These are phyloP conservation scores for Pimephales promelas DNA, from an alignment of 2,113 vertebrate species.

Conservation along the genomic window DNA sequence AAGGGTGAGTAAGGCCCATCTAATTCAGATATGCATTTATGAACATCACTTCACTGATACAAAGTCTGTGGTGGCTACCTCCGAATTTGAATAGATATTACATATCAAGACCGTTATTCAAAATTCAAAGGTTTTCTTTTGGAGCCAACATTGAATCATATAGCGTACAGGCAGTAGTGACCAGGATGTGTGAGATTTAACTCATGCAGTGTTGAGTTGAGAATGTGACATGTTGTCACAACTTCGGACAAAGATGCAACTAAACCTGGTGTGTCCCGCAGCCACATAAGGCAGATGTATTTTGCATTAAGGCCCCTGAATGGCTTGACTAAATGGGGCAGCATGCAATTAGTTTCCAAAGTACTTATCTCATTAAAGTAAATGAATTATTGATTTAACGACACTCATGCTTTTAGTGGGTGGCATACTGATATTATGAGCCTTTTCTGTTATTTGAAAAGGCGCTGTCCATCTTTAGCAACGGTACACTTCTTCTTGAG, in stretches of 20 bases:
- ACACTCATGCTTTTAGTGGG: slow-evolving; percentile 93
- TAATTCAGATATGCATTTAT: neutral
- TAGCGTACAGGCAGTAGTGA: neutral
- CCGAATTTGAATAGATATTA: slow-evolving; percentile 33
- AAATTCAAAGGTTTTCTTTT: slow-evolving; percentile 38
- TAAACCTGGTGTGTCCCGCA: slow-evolving; percentile 58
- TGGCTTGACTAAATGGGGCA: slow-evolving; percentile 87
- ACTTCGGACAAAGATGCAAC: neutral
- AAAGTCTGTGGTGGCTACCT: slow-evolving; percentile 28
- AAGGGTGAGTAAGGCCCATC: neutral
- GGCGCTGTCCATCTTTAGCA: slow-evolving; percentile 68
- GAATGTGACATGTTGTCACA: slow-evolving; percentile 22
- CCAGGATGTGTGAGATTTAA: slow-evolving; percentile 19
- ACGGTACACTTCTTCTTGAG: slow-evolving; percentile 43
- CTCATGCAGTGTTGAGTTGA: slow-evolving; percentile 26
- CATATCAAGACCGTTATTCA: slow-evolving; percentile 32
- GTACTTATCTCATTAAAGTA: slow-evolving; percentile 99
- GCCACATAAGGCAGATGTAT: slow-evolving; percentile 75
- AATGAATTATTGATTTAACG: slow-evolving; percentile 99
- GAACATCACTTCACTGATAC: neutral
- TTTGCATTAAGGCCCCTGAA: slow-evolving; percentile 82
- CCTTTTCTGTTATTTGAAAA: slow-evolving; percentile 72
- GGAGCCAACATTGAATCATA: neutral
- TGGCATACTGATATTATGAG: slow-evolving; percentile 81
- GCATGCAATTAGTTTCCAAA: slow-evolving; percentile 95